phyloP scores from a whole-genome alignment of 2,888 invertebrate genomes.

The Thysanoteuthis rhombus region DNA sequence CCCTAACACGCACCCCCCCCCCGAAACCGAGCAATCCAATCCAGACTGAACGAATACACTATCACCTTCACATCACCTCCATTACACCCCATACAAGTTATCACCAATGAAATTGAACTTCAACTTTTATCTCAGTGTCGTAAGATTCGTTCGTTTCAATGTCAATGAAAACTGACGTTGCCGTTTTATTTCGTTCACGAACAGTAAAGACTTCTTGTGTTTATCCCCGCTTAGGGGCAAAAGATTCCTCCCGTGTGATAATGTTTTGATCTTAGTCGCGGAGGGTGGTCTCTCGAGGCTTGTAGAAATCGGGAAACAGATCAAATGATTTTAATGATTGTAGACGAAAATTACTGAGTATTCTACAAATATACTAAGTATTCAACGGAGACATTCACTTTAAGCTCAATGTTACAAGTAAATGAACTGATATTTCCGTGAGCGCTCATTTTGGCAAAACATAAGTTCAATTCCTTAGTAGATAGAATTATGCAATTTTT shows the following conservation, averaged over 20 bases:
- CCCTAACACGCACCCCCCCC: not conserved
- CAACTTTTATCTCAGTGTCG: not conserved
- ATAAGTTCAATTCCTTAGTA: no score
- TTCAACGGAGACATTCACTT: no score
- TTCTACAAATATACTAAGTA: no score
- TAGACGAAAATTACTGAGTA: not conserved
- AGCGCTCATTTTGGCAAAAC: no score
- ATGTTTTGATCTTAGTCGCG: not conserved
- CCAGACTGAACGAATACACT: not conserved
- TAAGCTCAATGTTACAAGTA: no score
- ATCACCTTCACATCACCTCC: not conserved
- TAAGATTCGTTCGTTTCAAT: not conserved
- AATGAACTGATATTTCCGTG: no score
- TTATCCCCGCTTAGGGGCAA: not conserved
- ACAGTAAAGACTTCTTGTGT: not conserved
- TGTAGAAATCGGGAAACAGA: not conserved
- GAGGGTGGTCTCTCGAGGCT: not conserved
- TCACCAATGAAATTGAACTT: not conserved
- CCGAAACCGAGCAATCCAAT: not conserved
- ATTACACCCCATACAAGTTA: not conserved
- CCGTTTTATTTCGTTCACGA: not conserved
- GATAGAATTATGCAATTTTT: no score
- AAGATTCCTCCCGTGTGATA: not conserved
- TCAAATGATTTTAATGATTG: not conserved
- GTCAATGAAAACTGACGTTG: not conserved